phyloP scores from a whole-genome alignment of 2,888 invertebrate genomes.

The Chalcis sispes region DNA sequence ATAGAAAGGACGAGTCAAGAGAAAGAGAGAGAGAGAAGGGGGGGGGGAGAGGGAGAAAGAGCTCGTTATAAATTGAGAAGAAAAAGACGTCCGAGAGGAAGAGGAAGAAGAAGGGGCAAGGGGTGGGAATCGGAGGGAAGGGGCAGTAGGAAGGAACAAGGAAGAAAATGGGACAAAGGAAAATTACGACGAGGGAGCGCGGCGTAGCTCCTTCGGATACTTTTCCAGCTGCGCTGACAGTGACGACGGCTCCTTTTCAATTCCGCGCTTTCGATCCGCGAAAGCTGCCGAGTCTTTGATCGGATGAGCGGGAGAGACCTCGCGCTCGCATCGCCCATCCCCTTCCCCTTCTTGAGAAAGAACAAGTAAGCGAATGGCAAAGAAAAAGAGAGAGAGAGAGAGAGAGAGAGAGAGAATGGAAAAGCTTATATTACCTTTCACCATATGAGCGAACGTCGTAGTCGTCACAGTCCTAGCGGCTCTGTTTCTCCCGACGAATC shows the following conservation, averaged over 20 bases:
- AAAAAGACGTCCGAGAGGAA: not conserved
- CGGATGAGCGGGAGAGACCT: slow-evolving; percentile 40
- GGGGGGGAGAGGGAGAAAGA: slow-evolving; percentile 15
- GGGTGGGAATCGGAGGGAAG: no score
- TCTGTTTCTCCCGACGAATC: not conserved
- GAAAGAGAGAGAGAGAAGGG: not conserved
- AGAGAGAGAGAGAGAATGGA: no score
- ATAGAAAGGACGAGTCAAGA: not conserved
- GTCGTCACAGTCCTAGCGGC: slow-evolving; percentile 3
- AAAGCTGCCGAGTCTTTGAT: slow-evolving; percentile 48
- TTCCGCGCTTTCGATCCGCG: slow-evolving; percentile 38
- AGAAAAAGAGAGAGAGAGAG: no score
- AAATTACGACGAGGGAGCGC: slow-evolving; percentile 43
- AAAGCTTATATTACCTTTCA: slow-evolving; percentile 46
- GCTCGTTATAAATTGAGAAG: slow-evolving; percentile 51
- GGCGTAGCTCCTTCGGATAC: slow-evolving; percentile 31
- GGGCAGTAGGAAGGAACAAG: not conserved
- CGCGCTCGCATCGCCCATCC: no score
- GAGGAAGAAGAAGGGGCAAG: not conserved
- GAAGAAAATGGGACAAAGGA: slow-evolving; percentile 50
- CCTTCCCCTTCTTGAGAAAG: no score
- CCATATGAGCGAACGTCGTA: slow-evolving; percentile 13
- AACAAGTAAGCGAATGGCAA: no score
- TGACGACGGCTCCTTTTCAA: slow-evolving; percentile 41
- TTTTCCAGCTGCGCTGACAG: slow-evolving; percentile 4